A percentile compares a stretch with the other conserved stretches of the same genome.
These are phyloP conservation scores for Euplexia lucipara DNA, from an alignment of 2,888 invertebrate genomes.

Conservation along the genomic window DNA sequence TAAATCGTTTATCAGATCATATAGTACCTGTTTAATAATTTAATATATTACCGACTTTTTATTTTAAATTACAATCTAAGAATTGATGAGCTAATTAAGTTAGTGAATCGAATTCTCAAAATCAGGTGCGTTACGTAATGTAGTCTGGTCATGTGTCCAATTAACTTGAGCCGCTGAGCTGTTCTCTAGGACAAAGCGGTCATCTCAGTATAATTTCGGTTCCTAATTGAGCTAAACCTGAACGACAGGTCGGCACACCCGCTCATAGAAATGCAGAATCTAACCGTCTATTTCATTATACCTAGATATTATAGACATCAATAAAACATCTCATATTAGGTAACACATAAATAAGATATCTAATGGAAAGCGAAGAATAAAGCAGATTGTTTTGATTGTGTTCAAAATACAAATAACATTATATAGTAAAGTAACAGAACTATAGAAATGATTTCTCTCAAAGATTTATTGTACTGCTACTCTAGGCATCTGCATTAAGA, in stretches of 20 bases:
- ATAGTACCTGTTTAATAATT: slow-evolving; percentile 3
- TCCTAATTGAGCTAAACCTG: slow-evolving; percentile 66
- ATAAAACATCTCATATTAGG: slow-evolving; percentile 50
- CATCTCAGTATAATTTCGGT: slow-evolving; percentile 71
- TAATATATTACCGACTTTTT: slow-evolving; percentile 24
- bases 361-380: slow-evolving; percentile 43
- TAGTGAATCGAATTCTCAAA: slow-evolving; percentile 50
- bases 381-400: slow-evolving; percentile 31
- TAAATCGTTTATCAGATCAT: slow-evolving; percentile 17
- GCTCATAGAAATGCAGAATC: slow-evolving; percentile 52
- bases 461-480: slow-evolving; percentile 24
- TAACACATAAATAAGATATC: slow-evolving; percentile 38
- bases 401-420: slow-evolving; percentile 17
- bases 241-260: slow-evolving; percentile 65
- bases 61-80: slow-evolving; percentile 51
- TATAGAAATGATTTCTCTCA: slow-evolving; percentile 37
- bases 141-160: slow-evolving; percentile 62
- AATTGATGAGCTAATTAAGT: slow-evolving; percentile 47
- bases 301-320: slow-evolving; percentile 33
- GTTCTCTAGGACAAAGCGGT: slow-evolving; percentile 68
- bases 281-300: slow-evolving; percentile 42
- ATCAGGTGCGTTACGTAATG: slow-evolving; percentile 55
- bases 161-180: slow-evolving; percentile 53
- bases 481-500: slow-evolving; percentile 2
- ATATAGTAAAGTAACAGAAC: neutral